These are phyloP conservation scores for Pogonus chalceus DNA, from an alignment of 1,140 invertebrate genomes.

Conservation along the genomic window DNA sequence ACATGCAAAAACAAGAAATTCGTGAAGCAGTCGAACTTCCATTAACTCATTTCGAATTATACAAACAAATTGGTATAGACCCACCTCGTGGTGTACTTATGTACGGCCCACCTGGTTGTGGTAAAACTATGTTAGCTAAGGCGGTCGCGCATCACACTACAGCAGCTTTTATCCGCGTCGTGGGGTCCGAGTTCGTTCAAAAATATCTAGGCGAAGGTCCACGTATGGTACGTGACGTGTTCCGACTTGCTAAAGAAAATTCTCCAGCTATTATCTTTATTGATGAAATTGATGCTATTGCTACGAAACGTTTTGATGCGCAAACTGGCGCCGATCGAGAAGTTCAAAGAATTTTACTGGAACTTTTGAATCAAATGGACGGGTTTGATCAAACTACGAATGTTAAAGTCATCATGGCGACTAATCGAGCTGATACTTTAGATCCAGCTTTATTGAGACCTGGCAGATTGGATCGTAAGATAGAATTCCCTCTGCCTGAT, in stretches of 20 bases:
- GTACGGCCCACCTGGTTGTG: constrained; percentile 96
- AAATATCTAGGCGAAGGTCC: constrained; percentile 99
- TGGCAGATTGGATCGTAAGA: constrained; percentile 95
- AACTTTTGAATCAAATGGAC: constrained; percentile 99
- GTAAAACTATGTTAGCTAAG: constrained; percentile 98
- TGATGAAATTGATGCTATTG: constrained; percentile 98
- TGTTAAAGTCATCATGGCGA: constrained; percentile 99
- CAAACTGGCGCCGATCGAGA: constrained; percentile 98
- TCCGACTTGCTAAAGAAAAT: constrained; percentile 97
- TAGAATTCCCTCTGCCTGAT: constrained; percentile 97
- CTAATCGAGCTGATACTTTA: constrained; percentile 95
- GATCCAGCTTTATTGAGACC: constrained; percentile 96
- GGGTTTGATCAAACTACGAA: constrained; percentile 99
- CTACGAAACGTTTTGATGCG: constrained; percentile 96
- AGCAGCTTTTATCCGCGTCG: constrained; percentile 96
- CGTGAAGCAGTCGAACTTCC: constrained; percentile 97
- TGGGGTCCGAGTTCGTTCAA: constrained; percentile 99
- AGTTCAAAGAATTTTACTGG: constrained; percentile 95
- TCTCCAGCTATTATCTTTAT: constrained; percentile 99
- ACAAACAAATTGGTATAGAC: constrained; percentile 96
- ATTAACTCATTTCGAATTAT: constrained; percentile 96
- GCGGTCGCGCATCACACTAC: constrained; percentile 97
- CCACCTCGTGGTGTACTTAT: constrained; percentile 96
- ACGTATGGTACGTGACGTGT: constrained; percentile 98
- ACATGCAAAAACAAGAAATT: constrained; percentile 99